Base-by-base conservation (phyloP, 2,888 invertebrate species). In the Agrypnus murinus region DNA sequence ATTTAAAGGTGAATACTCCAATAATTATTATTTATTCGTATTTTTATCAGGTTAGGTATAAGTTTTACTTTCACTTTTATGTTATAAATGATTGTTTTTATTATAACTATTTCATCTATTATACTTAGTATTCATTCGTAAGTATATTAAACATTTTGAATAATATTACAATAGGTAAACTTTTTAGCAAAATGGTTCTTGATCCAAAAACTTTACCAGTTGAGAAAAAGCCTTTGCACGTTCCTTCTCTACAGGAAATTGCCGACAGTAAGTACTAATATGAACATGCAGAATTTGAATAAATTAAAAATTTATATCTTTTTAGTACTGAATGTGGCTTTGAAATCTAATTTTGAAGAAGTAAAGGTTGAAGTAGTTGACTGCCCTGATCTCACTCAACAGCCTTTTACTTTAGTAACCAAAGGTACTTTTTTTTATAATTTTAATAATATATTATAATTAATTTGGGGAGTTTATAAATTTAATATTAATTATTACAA, bases 301-400 rank as follows among this genome's bases (percentile, higher is more conserved):
- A n/a, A n/a, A n/a, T n/a, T n/a, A n/a, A n/a, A n/a, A n/a, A n/a
- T n/a, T n/a, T n/a, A n/a, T n/a, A 50, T 50, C 0, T 25, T 87
- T 85, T 59, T 85, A 96, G 96, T 94, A 69, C 84, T 97, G 72
- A 87, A 89, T 62, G 87, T 87, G 72, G 93, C 92, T 0, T 86
- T 98, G 69, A 84, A 83, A 31, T 86, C 86, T 53, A 93, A 93
- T 77, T 98, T 97, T 86, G 88, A 87, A 71, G 86, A 90, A 63
- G 94, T 93, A 25, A 82, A 84, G 34, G 95, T 95, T 1, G 89
- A 91, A 50, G 91, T 95, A n/a, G 92, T 92, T 9, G 92, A 94
- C 38, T 93, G 96, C 82, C 97, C 98, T 0, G 93, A 98, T 86
- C 89, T 98, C 74, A 93, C 91, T 1, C 85, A 92, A 81, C 81